Percentiles rank a stretch among this genome's conserved stretches.
These are phyloP conservation scores for Corynorhinus townsendii DNA, from an alignment of 2,113 vertebrate species.

Conservation along the genomic window DNA sequence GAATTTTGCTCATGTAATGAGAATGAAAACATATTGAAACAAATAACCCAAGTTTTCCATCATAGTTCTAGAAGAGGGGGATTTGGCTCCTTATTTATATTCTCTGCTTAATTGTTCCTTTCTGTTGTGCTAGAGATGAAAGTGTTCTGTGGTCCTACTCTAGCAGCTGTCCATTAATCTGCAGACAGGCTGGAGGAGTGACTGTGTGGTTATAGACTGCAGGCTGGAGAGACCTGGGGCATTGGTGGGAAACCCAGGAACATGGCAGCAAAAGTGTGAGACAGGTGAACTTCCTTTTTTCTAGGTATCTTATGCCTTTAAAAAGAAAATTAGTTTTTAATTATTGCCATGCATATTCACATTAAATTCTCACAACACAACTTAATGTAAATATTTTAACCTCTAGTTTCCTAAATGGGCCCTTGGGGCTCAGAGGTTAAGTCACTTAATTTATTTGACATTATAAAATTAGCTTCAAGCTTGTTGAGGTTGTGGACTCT, in stretches of 20 bases:
- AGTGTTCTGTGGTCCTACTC: slow-evolving; percentile 26
- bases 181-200: neutral
- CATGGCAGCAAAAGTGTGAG: neutral
- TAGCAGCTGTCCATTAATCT: slow-evolving; percentile 32
- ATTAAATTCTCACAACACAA: neutral
- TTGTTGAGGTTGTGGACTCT: neutral
- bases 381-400: slow-evolving; percentile 18
- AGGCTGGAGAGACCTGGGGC: neutral
- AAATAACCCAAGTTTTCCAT: slow-evolving; percentile 55
- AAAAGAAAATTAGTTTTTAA: neutral
- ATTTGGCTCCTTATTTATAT: slow-evolving; percentile 51
- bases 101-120: slow-evolving; percentile 37
- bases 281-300: neutral
- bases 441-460: neutral
- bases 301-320: neutral
- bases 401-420: neutral
- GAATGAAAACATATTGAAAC: slow-evolving; percentile 61
- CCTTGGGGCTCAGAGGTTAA: neutral
- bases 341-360: neutral
- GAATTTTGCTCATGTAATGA: slow-evolving; percentile 52
- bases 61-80: slow-evolving; percentile 37
- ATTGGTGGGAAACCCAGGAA: neutral
- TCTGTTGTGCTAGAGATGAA: slow-evolving; percentile 49
- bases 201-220: neutral
- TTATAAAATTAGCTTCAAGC: neutral